Base-by-base conservation (phyloP, 1,140 invertebrate species). In the Luehdorfia chinensis region DNA sequence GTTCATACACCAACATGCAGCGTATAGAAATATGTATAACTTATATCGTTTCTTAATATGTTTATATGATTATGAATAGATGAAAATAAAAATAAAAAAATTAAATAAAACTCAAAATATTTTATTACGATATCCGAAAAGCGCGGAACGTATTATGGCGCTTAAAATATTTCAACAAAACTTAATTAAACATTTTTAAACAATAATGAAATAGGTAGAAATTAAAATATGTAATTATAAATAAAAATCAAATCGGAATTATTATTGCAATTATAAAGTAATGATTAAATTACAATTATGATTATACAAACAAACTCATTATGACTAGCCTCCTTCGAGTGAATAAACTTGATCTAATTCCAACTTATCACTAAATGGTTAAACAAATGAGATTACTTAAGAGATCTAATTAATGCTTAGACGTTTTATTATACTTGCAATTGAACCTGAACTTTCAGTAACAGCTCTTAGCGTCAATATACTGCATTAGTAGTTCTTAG, bases 311-410 rank as follows among this genome's bases (percentile, higher is more conserved):
- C 55, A 67, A 75, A 74, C 70, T 75, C 64, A 75, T 70, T 84
- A 83, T 85, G 81, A 85, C 81, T 85, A 83, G 81, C 61, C 59
- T 68, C 64, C 59, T 43, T 43, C 23, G 12, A 43, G 53, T 50
- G 34, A 45, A 34, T 45, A 32, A 47, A 43, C 44, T 56, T 56
- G 55, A 55, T 62, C 30, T n/a, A 48, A 55, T 57, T 59, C 53
- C 52, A 53, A 14, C 52, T 67, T 67, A 54, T 36, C 50, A 54
- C 58, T 64, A 69, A 34, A 37, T 62, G 49, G 59, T 59, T 63
- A 66, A 64, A 69, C 47, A 64, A 50, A 73, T 64, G 68, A 83
- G 70, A 79, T 74, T 78, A 51, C 66, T 75, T 66, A 71, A 47
- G 69, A 86, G 76, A 84, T 75, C 71, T 77, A 67, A 65, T 64